Conservation (phyloP, 2,113 vertebrate genomes). For the Triplophysa siluroides region DNA sequence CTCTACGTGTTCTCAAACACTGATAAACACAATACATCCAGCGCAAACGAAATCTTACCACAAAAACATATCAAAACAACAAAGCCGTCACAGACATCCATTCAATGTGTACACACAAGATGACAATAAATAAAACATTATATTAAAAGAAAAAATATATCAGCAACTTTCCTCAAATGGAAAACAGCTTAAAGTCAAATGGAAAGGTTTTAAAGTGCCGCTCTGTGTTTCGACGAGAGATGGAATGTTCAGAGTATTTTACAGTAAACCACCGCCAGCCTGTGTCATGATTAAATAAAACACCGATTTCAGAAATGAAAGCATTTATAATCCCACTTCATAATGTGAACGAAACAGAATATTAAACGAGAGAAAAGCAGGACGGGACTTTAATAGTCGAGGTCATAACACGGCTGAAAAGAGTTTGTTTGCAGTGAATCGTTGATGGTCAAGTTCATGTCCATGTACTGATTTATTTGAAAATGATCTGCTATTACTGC, state of each 20-base stretch:
- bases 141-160: neutral
- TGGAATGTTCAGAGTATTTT: neutral
- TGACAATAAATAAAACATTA: slow-evolving; percentile 29
- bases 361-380: no score
- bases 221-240: neutral
- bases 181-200: slow-evolving; percentile 15
- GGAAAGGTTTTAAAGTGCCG: neutral
- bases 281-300: neutral
- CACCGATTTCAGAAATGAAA: neutral
- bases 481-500: no score
- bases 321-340: no score
- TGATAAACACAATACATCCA: neutral
- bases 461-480: no score
- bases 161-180: neutral
- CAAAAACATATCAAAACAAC: slow-evolving; percentile 30
- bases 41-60: neutral
- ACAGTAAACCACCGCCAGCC: neutral
- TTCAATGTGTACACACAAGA: slow-evolving; percentile 1
- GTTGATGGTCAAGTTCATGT: no score
- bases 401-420: no score
- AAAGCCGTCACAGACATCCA: slow-evolving; percentile 17
- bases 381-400: no score
- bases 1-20: neutral
- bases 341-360: no score
- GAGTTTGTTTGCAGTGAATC: no score